Conservation (phyloP, 2,113 vertebrate genomes). For the Siphamia tubifer region DNA sequence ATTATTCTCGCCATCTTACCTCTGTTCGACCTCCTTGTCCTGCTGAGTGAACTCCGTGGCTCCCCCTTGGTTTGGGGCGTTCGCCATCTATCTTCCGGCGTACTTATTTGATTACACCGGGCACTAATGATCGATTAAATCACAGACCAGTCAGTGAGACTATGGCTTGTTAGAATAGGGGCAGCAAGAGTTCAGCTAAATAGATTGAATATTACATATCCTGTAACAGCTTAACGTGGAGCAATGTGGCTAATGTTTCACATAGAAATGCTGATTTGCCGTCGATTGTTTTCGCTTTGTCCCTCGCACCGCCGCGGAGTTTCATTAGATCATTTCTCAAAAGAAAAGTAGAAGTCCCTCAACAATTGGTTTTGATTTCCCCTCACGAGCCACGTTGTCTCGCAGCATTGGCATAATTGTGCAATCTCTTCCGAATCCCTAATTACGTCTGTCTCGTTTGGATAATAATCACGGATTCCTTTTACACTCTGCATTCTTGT, state of each 20-base stretch:
- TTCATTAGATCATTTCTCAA: conserved; percentile 55
- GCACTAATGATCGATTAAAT: conserved; percentile 74
- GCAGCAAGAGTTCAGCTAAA: conserved; percentile 54
- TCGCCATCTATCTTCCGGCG: conserved; percentile 51
- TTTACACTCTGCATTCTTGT: conserved; percentile 57
- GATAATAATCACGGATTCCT: conserved; percentile 74
- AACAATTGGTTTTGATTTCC: conserved; percentile 72
- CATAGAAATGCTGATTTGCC: conserved; percentile 31
- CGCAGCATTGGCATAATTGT: conserved; percentile 65
- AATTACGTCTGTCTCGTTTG: conserved; percentile 75
- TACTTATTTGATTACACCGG: conserved; percentile 68
- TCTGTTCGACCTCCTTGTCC: conserved; percentile 53
- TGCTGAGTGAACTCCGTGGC: conserved; percentile 49
- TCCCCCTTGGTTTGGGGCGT: conserved; percentile 38
- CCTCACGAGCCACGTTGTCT: conserved; percentile 35
- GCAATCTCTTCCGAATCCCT: conserved; percentile 69
- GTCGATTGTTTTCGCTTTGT: conserved; percentile 20
- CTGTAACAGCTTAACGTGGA: conserved; percentile 32
- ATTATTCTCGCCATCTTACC: conserved; percentile 46
- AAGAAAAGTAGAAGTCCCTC: conserved; percentile 55
- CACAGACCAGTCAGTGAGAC: conserved; percentile 50
- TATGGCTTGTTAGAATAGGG: conserved; percentile 50
- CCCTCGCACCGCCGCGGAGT: background rate
- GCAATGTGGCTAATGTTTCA: conserved; percentile 40
- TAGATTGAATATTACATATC: conserved; percentile 52